Evolutionary conservation across 2,113 vertebrate species (phyloP).

Genomic region (Noturus placidus): DNA sequence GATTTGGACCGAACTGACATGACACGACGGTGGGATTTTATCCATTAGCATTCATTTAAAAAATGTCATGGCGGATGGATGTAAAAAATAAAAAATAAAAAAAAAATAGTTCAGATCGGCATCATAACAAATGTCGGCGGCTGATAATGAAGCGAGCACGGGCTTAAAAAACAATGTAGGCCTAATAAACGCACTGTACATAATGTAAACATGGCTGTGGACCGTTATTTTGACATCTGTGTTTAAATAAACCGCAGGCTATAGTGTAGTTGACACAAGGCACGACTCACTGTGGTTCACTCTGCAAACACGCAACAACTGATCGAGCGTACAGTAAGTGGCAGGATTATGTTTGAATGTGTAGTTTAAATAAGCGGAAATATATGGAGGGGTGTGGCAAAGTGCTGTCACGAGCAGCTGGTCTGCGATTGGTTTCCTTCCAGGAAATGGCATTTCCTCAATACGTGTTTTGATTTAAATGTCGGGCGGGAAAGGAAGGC

Average conservation of each 20-base stretch:
- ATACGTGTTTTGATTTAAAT: conserved; percentile 68
- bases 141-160: not conserved
- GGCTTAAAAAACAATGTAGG: not conserved
- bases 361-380: conserved; percentile 26
- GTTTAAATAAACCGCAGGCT: not conserved
- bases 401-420: conserved; percentile 30
- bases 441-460: not conserved
- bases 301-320: not conserved
- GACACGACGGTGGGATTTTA: not conserved
- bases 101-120: not conserved
- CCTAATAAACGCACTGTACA: not conserved
- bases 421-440: conserved; percentile 63
- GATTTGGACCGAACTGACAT: not conserved
- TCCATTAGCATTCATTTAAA: not conserved
- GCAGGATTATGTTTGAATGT: conserved; percentile 19
- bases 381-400: conserved; percentile 10
- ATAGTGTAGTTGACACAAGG: not conserved
- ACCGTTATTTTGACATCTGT: not conserved
- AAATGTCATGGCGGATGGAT: not conserved
- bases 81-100: too few relatives aligned
- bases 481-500: conserved; percentile 53
- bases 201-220: not conserved
- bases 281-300: not conserved
- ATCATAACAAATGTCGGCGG: not conserved
- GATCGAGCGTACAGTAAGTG: not conserved